Evolutionary conservation across 2,113 vertebrate genomes (phyloP), one percentile per base, ranked within the genome.

Genomic region (Peromyscus polionotus): DNA sequence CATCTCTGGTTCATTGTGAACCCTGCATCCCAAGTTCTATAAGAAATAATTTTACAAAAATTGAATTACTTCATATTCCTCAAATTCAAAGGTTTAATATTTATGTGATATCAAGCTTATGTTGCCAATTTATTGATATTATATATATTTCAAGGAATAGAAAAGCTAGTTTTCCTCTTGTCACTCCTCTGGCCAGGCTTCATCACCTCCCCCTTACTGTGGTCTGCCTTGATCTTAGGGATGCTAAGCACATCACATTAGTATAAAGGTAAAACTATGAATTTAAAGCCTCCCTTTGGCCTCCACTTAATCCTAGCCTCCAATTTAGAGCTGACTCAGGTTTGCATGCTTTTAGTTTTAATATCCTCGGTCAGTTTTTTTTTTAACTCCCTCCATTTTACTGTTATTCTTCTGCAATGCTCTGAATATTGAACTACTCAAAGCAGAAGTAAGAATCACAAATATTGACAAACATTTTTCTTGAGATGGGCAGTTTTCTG

Each of bases 111-210:
- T 48, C 36, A 83, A 59, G 1, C 4, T 42, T n/a, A 9, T 42
- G 63, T 92, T 77, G 48, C 70, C 26, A 75, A 9, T 72, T 90
- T 68, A 45, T 70, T 63, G 22, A 63, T 22, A 51, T 75, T 14
- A 4, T 4, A 19, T 19, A 17, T 57, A 51, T 11, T 81, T 75
- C 6, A 22, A 28, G 17, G 48, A 67, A 76, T 48, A 31, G 90
- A 17, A 33, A 77, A 14, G 9, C 48, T 39, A 28, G 39, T 57
- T 76, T 81, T n/a, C 1, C 4, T 67, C 26, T 20, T 67, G 7
- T 9, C 3, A 3, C 4, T 16, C 39, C 51, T 93, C 73, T 4
- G 0, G 0, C 36, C 16, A 11, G 14, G 1, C 2, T 83, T 48
- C 54, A 10, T 67, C 22, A 36, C 7, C 7, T 51, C 14, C 77